phyloP scores from a whole-genome alignment of 2,797 vertebrate species.

The Gymnoscopelus braueri region DNA sequence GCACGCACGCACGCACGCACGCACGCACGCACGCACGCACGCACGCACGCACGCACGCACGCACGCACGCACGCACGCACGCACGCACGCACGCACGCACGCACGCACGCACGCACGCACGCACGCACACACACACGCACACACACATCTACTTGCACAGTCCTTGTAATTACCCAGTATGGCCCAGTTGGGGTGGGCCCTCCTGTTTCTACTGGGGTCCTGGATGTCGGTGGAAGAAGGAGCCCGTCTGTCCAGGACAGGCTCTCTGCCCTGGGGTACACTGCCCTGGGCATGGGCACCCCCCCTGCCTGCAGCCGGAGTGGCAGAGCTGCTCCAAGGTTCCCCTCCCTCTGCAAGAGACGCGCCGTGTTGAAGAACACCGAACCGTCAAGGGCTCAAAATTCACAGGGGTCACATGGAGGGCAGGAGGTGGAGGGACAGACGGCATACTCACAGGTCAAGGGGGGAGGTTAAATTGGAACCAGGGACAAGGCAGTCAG shows the following conservation, averaged over 20 bases:
- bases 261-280: slow-evolving; percentile 54
- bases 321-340: slow-evolving; percentile 70
- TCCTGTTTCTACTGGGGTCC: slow-evolving; percentile 83
- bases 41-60: not conserved
- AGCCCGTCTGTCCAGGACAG: slow-evolving; percentile 49
- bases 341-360: slow-evolving; percentile 81
- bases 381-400: slow-evolving; percentile 47
- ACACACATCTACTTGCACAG: slow-evolving; percentile 1
- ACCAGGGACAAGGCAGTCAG: slow-evolving; percentile 43
- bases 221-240: slow-evolving; percentile 66
- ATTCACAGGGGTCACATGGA: slow-evolving; percentile 60
- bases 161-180: slow-evolving; percentile 77
- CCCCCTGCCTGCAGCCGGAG: slow-evolving; percentile 66
- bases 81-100: not conserved
- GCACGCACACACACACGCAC: slow-evolving; percentile 30
- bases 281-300: slow-evolving; percentile 43
- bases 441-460: slow-evolving; percentile 41
- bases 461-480: slow-evolving; percentile 38
- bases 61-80: slow-evolving; percentile 27
- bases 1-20: slow-evolving; percentile 20
- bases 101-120: not conserved
- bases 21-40: slow-evolving; percentile 11
- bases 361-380: slow-evolving; percentile 73
- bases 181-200: slow-evolving; percentile 83
- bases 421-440: slow-evolving; percentile 37